Evolutionary conservation across 92 coral and sea anemone genomes (phyloP), one percentile per base, ranked within the genome.

Genomic region (Blastomussa wellsi): DNA sequence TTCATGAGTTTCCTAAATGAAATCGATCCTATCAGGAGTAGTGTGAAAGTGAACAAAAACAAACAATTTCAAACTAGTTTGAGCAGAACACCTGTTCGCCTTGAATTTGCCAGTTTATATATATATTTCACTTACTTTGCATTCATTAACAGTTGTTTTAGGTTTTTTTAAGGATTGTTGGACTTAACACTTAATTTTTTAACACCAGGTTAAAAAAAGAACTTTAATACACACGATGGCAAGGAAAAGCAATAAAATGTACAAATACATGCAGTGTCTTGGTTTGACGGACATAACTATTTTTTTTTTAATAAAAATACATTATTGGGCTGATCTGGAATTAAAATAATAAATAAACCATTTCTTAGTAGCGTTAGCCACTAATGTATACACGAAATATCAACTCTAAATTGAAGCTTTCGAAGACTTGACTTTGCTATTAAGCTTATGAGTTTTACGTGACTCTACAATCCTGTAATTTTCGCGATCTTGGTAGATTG

Each of bases 301-400:
- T n/a, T n/a, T n/a, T n/a, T 14, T 59, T 59, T 2, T 15, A 26
- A 59, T 19, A 26, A 26, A 29, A 9, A 62, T 65, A 26, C 1
- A 26, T 39, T 74, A 37, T 51, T 76, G 33, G 51, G 24, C 64
- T n/a, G 15, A 10, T 31, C 26, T 42, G 74, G 5, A 79, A 42
- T 28, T 19, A 4, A 77, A 52, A 49, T 68, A 49, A 68, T 68
- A 49, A 67, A 80, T 68, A 80, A 80, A 67, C 68, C 76, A 80
- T 68, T 49, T 67, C 39, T n/a, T 59, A 8, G 37, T 37, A 36
- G 33, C 24, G 71, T 78, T 62, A 35, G 71, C 82, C 35, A 59
- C 47, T 57, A 70, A 70, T 70, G 48, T 22, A 36, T 19, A 16
- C 75, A 70, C 48, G 22, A 70, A 70, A 70, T 70, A 9, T 70